A percentile compares a stretch with the other conserved stretches of the same genome.
phyloP scores from a whole-genome alignment of 2,113 vertebrate genomes.

The Chunga burmeisteri region DNA sequence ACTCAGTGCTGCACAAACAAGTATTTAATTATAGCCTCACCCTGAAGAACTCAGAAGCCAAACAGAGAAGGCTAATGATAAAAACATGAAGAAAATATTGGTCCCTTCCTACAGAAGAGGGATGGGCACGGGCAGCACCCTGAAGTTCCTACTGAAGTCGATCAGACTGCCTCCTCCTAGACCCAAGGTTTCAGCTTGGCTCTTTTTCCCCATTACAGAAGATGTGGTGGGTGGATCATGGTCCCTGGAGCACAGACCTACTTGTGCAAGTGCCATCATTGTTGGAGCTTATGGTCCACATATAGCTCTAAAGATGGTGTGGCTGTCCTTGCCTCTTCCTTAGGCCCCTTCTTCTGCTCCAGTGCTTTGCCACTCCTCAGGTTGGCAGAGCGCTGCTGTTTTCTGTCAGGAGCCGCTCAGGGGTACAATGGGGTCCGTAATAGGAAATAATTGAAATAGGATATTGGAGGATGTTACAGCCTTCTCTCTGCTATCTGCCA shows the following conservation, averaged over 20 bases:
- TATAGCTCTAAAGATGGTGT: not conserved
- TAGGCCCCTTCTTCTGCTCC: not conserved
- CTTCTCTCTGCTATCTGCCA: not conserved
- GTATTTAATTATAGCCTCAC: not conserved
- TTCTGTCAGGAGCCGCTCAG: fast-evolving
- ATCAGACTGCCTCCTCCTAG: not conserved
- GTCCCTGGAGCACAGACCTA: not conserved
- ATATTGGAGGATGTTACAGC: not conserved
- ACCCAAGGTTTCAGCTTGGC: not conserved
- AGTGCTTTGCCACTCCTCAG: not conserved
- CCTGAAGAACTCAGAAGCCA: not conserved
- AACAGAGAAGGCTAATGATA: not conserved
- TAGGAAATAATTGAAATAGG: no score
- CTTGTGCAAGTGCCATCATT: not conserved
- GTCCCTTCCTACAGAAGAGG: not conserved
- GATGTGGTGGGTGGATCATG: not conserved
- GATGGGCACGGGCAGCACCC: not conserved
- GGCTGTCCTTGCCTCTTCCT: not conserved
- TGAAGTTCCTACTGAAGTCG: not conserved
- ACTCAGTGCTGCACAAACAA: not conserved
- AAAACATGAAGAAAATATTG: not conserved
- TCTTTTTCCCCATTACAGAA: not conserved
- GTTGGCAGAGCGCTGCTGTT: not conserved
- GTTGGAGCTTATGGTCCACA: not conserved
- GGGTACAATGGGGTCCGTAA: fast-evolving